A percentile compares a stretch with the other conserved stretches of the same genome.
These are phyloP conservation scores for Orius insidiosus DNA, from an alignment of 1,140 invertebrate species.

Conservation along the genomic window DNA sequence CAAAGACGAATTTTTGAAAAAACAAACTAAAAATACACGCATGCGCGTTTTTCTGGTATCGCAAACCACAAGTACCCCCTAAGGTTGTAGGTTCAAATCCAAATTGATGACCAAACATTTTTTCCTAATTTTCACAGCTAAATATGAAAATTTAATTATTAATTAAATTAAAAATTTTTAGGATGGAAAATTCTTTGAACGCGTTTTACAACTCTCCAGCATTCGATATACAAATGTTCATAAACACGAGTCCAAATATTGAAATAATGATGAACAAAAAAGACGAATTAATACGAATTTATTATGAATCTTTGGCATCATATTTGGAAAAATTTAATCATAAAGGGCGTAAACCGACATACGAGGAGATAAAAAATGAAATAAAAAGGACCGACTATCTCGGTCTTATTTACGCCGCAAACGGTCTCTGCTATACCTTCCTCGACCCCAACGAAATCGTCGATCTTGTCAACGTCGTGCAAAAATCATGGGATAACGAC, in stretches of 20 bases:
- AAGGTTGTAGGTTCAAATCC: too few species aligned
- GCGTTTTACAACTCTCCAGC: constrained; percentile 15
- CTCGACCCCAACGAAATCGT: too few species aligned
- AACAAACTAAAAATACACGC: too few species aligned
- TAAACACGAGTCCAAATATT: constrained; percentile 14
- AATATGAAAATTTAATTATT: too few species aligned
- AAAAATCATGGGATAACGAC: too few species aligned
- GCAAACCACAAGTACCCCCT: too few species aligned
- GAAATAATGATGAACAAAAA: not conserved
- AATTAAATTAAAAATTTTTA: too few species aligned
- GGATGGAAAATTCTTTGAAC: constrained; percentile 19
- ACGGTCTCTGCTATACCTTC: not conserved
- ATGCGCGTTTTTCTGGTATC: too few species aligned
- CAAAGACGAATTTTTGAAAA: too few species aligned
- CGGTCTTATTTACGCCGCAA: not conserved
- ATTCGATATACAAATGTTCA: constrained; percentile 18
- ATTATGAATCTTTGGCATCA: not conserved
- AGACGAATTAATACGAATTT: not conserved
- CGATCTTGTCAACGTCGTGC: too few species aligned
- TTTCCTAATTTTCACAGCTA: too few species aligned
- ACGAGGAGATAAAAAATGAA: not conserved
- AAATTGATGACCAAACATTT: too few species aligned
- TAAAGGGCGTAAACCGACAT: not conserved
- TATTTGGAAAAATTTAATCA: not conserved
- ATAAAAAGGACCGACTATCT: not conserved